Base-by-base conservation (phyloP, 2,797 vertebrate species). In the Pipistrellus pygmaeus region DNA sequence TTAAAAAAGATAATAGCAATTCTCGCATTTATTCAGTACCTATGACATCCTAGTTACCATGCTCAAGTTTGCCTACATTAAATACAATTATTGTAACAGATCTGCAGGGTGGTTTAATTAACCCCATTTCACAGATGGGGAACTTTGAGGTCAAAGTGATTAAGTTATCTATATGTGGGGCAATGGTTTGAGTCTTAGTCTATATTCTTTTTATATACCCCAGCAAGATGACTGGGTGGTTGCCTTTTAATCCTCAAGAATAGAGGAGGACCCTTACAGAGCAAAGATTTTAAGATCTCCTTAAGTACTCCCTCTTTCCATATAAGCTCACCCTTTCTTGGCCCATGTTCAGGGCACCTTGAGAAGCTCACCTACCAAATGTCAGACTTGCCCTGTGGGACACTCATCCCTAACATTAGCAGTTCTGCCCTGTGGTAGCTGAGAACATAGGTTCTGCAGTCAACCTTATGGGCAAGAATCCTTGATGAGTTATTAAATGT, bases 231-330 rank as follows among this genome's bases (percentile, higher is more conserved):
- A 18, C 53, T 62, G 0, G 30, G 20, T 57, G 11, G 6, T 71
- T 48, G 18, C n/a, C 89, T 66, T 68, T 68, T 60, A 72, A 53
- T 32, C 44, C 41, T 88, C 41, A 88, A 93, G 55, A 94, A 75
- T 35, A 75, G 46, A 51, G 38, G 69, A 21, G 57, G 35, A 41
- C 44, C 35, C 15, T 84, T 68, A 30, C 23, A 77, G 72, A 90
- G 44, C 17, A n/a, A 90, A 32, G 20, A 35, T 68, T 21, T 35
- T 60, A 41, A 18, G 11, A 62, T 69, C 55, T 57, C 72, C 32
- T 64, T 84, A 64, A 13, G 17, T 73, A 64, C 68, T 72, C 35
- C 20, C 9, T 85, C 62, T 66, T 87, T 69, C 62, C 38, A 17
- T 69, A 12, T 13, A 69, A 89, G 5, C 11, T 82, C 46, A 53